Percentiles rank a stretch among this genome's conserved stretches.
Conservation (phyloP, 2,113 vertebrate genomes). For the Chlorodrepanis virens region DNA sequence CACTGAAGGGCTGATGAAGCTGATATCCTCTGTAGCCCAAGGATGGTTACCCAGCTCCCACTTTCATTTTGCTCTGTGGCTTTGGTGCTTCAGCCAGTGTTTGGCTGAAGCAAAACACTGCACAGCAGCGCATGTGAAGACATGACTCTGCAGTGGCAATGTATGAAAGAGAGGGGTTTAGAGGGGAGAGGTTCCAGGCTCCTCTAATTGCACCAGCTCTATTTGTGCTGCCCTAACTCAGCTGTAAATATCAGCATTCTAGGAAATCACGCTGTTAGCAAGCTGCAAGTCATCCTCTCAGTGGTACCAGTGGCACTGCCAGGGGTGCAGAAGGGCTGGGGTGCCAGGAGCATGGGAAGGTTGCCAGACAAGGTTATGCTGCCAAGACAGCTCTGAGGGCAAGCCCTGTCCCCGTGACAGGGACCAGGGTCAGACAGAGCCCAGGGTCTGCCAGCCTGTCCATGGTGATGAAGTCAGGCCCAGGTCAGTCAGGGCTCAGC, state of each 20-base stretch:
- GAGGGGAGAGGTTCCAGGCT: neutral
- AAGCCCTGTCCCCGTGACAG: neutral
- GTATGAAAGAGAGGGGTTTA: neutral
- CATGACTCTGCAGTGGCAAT: neutral
- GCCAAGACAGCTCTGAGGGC: neutral
- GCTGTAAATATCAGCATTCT: neutral
- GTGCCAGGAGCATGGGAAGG: neutral
- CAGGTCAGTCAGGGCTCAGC: neutral
- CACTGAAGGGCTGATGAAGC: neutral
- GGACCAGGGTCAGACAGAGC: neutral
- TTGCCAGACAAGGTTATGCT: accelerated
- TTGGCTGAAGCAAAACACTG: neutral
- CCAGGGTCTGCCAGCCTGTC: neutral
- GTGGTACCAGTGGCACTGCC: neutral
- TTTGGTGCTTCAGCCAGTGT: neutral
- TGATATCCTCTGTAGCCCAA: neutral
- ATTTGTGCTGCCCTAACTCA: neutral
- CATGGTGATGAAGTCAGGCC: neutral
- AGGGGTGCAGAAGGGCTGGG: neutral
- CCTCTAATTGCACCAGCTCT: neutral
- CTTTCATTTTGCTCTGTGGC: neutral
- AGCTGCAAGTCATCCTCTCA: neutral
- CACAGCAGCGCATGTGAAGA: neutral
- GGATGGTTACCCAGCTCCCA: neutral
- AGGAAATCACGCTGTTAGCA: neutral